Evolutionary conservation across 2,888 invertebrate species (phyloP).

Genomic region (Volucella bombylans): DNA sequence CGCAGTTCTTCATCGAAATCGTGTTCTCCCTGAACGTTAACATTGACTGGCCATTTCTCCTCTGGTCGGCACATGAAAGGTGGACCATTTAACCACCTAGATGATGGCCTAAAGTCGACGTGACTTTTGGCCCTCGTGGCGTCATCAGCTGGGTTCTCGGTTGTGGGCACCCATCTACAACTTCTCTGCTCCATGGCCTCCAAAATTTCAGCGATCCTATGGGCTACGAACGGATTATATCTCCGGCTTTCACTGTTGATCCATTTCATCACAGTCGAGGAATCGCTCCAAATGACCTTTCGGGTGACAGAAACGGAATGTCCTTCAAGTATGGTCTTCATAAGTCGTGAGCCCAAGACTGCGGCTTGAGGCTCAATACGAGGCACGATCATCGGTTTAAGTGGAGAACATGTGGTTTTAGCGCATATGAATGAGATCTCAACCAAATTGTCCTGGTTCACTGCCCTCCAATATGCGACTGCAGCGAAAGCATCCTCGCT

Average conservation of each 20-base stretch:
- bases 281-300: conserved; percentile 33
- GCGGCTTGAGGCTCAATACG: conserved; percentile 40
- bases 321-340: conserved; percentile 11
- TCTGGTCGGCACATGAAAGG: conserved; percentile 16
- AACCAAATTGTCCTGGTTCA: too few relatives aligned
- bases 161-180: conserved; percentile 75
- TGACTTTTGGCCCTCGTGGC: conserved; percentile 63
- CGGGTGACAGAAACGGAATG: neutral
- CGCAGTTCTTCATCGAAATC: conserved; percentile 41
- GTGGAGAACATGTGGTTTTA: neutral
- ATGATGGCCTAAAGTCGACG: conserved; percentile 30
- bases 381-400: conserved; percentile 26
- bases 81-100: conserved; percentile 48
- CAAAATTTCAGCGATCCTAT: conserved; percentile 72
- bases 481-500: too few relatives aligned
- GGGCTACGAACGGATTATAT: conserved; percentile 71
- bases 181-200: conserved; percentile 51
- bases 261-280: conserved; percentile 48
- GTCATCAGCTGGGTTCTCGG: conserved; percentile 73
- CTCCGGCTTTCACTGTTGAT: conserved; percentile 8
- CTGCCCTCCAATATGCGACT: too few relatives aligned
- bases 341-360: conserved; percentile 34
- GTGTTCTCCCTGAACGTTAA: neutral
- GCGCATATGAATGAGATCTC: too few relatives aligned
- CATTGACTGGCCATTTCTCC: conserved; percentile 29